These are phyloP conservation scores for Pleuronectes platessa DNA, from an alignment of 2,113 vertebrate genomes.

Conservation along the genomic window DNA sequence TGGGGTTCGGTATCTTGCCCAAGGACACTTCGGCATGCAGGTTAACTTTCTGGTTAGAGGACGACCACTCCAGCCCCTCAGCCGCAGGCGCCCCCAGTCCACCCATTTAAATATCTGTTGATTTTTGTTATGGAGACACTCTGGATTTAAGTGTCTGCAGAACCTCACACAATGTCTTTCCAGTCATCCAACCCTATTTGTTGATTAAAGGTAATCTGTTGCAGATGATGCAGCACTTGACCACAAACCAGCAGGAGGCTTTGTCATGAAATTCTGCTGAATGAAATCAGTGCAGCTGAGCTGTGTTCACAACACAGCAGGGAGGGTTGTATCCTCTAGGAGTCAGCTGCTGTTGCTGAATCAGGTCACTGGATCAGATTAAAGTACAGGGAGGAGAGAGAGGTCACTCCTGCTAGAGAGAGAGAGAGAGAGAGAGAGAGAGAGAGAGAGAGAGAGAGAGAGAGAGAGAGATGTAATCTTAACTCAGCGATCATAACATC, in stretches of 20 bases:
- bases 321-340: background rate
- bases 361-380: slow-evolving; percentile 28
- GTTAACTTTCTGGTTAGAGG: too few species aligned
- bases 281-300: background rate
- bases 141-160: background rate
- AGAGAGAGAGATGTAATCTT: background rate
- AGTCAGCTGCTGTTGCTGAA: slow-evolving; percentile 9
- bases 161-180: background rate
- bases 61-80: too few species aligned
- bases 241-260: slow-evolving; percentile 8
- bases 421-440: too few species aligned
- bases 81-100: background rate
- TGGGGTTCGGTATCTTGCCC: too few species aligned
- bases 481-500: too few species aligned
- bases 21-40: too few species aligned
- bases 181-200: background rate
- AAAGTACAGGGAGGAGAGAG: too few species aligned
- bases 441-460: background rate
- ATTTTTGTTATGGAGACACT: background rate
- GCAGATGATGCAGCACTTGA: background rate
- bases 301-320: slow-evolving; percentile 4
- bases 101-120: slow-evolving; percentile 22
- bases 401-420: slow-evolving; percentile 7
- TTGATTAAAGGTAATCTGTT: background rate
- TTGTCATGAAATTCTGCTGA: background rate